These are phyloP conservation scores for Gopherus flavomarginatus DNA, from an alignment of 2,113 vertebrate species.

Conservation along the genomic window DNA sequence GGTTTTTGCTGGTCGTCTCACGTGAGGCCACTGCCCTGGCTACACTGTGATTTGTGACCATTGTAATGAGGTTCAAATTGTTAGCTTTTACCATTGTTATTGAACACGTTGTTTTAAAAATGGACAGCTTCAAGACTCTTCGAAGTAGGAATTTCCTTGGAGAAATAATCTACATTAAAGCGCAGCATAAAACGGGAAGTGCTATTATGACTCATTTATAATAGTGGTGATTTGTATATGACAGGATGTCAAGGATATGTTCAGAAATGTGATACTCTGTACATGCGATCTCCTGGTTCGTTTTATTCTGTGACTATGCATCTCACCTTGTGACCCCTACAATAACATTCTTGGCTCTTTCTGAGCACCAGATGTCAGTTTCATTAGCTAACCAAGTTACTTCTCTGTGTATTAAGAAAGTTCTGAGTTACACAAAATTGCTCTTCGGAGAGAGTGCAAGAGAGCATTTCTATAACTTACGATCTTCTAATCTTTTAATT, in stretches of 20 bases:
- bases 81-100: background rate
- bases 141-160: background rate
- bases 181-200: background rate
- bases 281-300: slow-evolving; percentile 32
- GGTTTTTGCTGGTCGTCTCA: background rate
- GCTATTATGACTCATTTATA: slow-evolving; percentile 40
- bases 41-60: background rate
- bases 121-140: background rate
- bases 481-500: slow-evolving; percentile 7
- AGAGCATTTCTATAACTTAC: background rate
- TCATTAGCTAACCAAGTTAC: slow-evolving; percentile 48
- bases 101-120: slow-evolving; percentile 24
- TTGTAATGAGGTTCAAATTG: background rate
- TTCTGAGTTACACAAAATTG: background rate
- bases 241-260: slow-evolving; percentile 55
- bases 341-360: slow-evolving; percentile 51
- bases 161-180: slow-evolving; percentile 27
- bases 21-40: background rate
- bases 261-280: slow-evolving; percentile 63
- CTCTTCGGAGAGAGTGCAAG: background rate
- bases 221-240: slow-evolving; percentile 56
- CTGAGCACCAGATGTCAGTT: slow-evolving; percentile 41
- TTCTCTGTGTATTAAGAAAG: slow-evolving; percentile 4
- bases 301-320: slow-evolving; percentile 13
- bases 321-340: slow-evolving; percentile 54